A percentile compares a stretch with the other conserved stretches of the same genome.
These are phyloP conservation scores for Ellobium chinense DNA, from an alignment of 2,888 invertebrate genomes.

Conservation along the genomic window DNA sequence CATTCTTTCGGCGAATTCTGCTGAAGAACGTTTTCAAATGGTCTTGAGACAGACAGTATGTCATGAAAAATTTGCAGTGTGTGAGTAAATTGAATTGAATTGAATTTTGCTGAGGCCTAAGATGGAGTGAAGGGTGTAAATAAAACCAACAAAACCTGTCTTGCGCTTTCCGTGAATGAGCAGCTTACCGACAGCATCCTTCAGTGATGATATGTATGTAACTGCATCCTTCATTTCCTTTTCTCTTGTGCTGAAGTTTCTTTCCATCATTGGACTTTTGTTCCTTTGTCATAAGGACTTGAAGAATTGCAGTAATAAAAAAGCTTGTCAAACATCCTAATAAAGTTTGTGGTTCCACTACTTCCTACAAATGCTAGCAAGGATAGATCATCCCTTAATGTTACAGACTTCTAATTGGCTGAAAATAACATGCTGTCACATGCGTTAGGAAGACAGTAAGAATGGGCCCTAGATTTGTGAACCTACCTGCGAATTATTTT, in stretches of 20 bases:
- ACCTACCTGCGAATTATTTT: too few relatives aligned
- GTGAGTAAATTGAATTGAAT: too few relatives aligned
- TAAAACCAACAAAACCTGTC: constrained; percentile 26
- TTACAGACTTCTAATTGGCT: too few relatives aligned
- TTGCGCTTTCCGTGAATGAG: constrained; percentile 5
- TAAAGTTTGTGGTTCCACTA: not conserved
- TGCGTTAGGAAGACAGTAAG: too few relatives aligned
- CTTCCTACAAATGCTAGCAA: not conserved
- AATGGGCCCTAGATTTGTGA: too few relatives aligned
- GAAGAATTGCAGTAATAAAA: not conserved
- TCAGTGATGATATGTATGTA: not conserved
- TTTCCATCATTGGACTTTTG: not conserved
- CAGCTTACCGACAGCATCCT: not conserved
- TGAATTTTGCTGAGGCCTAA: not conserved
- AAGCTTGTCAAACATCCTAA: not conserved
- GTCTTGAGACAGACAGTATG: constrained; percentile 18
- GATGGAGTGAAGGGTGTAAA: constrained; percentile 13
- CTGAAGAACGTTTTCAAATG: constrained; percentile 26
- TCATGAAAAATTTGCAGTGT: not conserved
- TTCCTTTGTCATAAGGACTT: not conserved
- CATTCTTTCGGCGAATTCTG: constrained; percentile 8
- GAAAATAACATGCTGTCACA: too few relatives aligned
- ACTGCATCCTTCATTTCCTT: not conserved
- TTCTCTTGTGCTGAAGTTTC: not conserved
- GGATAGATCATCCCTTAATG: too few relatives aligned